Conservation (phyloP, 2,797 vertebrate species). For the Fundulus diaphanus region DNA sequence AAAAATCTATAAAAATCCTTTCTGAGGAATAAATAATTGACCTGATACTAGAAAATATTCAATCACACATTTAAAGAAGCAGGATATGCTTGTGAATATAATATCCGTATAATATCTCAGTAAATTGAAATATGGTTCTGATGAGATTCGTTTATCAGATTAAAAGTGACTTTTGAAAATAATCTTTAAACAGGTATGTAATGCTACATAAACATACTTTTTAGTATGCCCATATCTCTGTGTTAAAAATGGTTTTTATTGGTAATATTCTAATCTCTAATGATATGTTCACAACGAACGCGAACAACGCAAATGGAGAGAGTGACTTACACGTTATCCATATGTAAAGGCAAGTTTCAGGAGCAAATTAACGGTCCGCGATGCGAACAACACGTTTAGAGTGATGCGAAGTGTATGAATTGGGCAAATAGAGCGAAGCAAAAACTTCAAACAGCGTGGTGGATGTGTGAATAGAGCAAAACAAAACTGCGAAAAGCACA, state of each 20-base stretch:
- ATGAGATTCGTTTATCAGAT: too few relatives aligned
- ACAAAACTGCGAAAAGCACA: too few relatives aligned
- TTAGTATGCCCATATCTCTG: background rate
- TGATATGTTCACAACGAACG: too few relatives aligned
- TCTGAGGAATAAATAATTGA: background rate
- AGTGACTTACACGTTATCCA: too few relatives aligned
- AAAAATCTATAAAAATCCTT: background rate
- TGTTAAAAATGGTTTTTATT: background rate
- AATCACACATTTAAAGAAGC: background rate
- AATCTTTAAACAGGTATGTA: background rate
- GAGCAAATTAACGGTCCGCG: too few relatives aligned
- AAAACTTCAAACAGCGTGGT: too few relatives aligned
- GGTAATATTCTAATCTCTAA: background rate
- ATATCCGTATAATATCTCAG: background rate
- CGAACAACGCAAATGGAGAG: too few relatives aligned
- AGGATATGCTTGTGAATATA: background rate
- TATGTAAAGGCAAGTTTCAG: too few relatives aligned
- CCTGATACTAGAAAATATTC: background rate
- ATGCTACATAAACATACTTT: background rate
- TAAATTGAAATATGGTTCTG: background rate
- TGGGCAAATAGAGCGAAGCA: too few relatives aligned
- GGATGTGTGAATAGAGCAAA: too few relatives aligned
- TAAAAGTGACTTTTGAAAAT: background rate
- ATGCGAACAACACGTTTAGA: too few relatives aligned
- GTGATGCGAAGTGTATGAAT: too few relatives aligned